Evolutionary conservation across 2,797 vertebrate genomes (phyloP).

Genomic region (Macropus fuliginosus): DNA sequence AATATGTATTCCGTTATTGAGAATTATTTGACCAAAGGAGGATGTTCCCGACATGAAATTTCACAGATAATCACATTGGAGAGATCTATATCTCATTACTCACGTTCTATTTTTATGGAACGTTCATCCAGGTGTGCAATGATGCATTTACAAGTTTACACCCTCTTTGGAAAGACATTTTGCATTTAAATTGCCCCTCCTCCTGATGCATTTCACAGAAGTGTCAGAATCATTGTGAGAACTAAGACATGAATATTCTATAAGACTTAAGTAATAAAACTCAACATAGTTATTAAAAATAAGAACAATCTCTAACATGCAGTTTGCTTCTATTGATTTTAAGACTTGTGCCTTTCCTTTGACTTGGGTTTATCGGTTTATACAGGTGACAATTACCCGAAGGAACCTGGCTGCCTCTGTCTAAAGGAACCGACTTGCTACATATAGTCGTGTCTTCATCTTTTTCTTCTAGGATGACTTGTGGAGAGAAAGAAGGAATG

Average conservation of each 20-base stretch:
- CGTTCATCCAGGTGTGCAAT: constrained; percentile 72
- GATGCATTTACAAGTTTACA: constrained; percentile 77
- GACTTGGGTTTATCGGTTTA: not conserved
- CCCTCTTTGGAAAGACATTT: constrained; percentile 70
- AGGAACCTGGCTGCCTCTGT: not conserved
- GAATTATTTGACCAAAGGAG: constrained; percentile 58
- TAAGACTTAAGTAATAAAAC: constrained; percentile 15
- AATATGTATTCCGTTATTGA: constrained; percentile 39
- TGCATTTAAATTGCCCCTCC: constrained; percentile 77
- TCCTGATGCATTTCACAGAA: constrained; percentile 48
- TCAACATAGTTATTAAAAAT: constrained; percentile 9
- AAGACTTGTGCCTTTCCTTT: constrained; percentile 43
- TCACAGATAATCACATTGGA: constrained; percentile 70
- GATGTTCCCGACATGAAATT: constrained; percentile 60
- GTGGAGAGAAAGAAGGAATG: not conserved
- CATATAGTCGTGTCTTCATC: not conserved
- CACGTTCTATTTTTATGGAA: constrained; percentile 79
- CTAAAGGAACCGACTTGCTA: too few relatives aligned
- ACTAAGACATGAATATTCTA: constrained; percentile 42
- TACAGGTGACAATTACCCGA: not conserved
- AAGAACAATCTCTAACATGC: constrained; percentile 11
- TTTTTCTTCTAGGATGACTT: constrained; percentile 3
- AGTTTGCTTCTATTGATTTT: constrained; percentile 51
- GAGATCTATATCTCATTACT: constrained; percentile 77
- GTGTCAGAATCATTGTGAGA: not conserved